These are phyloP conservation scores for Bucco capensis DNA, from an alignment of 2,113 vertebrate species.

Conservation along the genomic window DNA sequence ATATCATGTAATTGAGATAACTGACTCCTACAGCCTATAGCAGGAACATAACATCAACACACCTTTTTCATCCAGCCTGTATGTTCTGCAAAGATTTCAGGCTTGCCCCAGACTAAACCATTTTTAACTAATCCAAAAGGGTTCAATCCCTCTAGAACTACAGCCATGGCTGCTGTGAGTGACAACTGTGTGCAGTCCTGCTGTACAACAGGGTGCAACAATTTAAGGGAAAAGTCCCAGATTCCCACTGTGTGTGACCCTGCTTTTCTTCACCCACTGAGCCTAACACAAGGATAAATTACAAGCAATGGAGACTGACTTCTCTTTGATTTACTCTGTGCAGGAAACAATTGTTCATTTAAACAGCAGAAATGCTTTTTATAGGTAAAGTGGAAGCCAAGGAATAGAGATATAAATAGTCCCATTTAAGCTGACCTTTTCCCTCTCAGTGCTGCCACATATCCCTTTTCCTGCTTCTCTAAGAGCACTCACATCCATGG, in stretches of 20 bases:
- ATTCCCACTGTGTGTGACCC: background rate
- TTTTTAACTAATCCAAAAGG: background rate
- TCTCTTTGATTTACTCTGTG: background rate
- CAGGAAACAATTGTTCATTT: background rate
- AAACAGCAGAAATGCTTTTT: background rate
- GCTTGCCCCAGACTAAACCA: background rate
- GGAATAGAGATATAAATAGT: background rate
- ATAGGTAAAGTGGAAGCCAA: background rate
- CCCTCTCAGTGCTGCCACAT: background rate
- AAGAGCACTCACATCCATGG: background rate
- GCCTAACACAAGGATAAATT: background rate
- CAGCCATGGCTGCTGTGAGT: background rate
- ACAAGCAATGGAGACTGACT: background rate
- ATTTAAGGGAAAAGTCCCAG: accelerated
- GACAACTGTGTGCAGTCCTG: accelerated
- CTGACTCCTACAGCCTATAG: background rate
- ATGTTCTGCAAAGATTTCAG: background rate
- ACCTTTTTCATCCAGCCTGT: background rate
- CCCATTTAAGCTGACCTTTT: background rate
- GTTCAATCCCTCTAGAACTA: background rate
- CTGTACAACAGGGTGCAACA: no score
- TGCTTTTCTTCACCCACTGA: background rate
- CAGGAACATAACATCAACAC: accelerated
- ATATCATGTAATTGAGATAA: no score
- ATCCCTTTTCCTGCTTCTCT: background rate